Evolutionary conservation across 2,888 invertebrate genomes (phyloP).

Genomic region (Arctia plantaginis): DNA sequence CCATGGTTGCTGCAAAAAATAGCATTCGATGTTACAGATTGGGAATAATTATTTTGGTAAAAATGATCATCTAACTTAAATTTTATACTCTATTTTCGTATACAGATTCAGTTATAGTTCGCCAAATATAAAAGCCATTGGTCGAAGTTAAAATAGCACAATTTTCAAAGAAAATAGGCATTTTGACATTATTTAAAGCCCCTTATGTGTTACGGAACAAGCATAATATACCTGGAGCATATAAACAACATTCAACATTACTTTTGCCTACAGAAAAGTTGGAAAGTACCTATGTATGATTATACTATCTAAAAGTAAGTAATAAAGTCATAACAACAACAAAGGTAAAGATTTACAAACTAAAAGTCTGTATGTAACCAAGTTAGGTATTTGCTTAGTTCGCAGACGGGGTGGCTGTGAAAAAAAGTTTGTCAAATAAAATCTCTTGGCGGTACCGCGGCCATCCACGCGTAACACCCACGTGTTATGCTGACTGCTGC

Average conservation of each 20-base stretch:
- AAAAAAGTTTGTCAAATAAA: constrained; percentile 84
- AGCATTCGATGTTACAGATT: neutral
- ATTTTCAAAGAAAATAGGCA: neutral
- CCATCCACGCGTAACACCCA: constrained; percentile 70
- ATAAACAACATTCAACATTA: neutral
- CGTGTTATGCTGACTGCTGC: constrained; percentile 72
- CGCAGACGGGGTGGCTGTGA: constrained; percentile 80
- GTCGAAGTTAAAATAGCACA: neutral
- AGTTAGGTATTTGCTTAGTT: constrained; percentile 82
- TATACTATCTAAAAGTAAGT: neutral
- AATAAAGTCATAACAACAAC: neutral
- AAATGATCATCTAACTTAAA: neutral
- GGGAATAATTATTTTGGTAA: neutral
- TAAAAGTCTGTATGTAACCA: constrained; percentile 52
- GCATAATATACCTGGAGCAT: neutral
- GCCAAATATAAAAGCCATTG: neutral
- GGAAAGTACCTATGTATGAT: neutral
- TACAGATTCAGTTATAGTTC: neutral
- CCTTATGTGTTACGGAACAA: neutral
- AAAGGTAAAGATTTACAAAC: constrained; percentile 11
- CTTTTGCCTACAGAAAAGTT: neutral
- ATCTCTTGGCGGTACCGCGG: constrained; percentile 68
- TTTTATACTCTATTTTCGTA: too few relatives aligned
- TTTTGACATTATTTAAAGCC: neutral
- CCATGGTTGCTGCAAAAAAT: neutral